Conservation (phyloP, 1,140 invertebrate species). For the silkworm (Bombyx mori) region ASM3026992v2 NC_085131.1:3882001-3882500, state of each 20-base stretch:
- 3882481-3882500: too few relatives aligned
- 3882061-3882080: conserved; percentile 87
- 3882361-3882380: too few relatives aligned
- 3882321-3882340: too few relatives aligned
- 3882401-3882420: too few relatives aligned
- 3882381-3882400: too few relatives aligned
- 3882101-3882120: conserved; percentile 72
- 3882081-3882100: conserved; percentile 56
- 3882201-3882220: conserved; percentile 89
- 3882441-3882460: too few relatives aligned
- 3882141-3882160: conserved; percentile 87
- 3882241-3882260: too few relatives aligned
- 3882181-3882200: conserved; percentile 82
- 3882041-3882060: conserved; percentile 90
- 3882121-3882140: conserved; percentile 81
- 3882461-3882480: too few relatives aligned
- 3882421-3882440: too few relatives aligned
- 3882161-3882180: conserved; percentile 88
- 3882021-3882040: conserved; percentile 89
- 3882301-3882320: too few relatives aligned
- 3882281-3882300: too few relatives aligned
- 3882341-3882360: too few relatives aligned
- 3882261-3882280: not conserved
- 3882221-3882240: conserved; percentile 75
- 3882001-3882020: conserved; percentile 84